Conservation (phyloP, 2,797 vertebrate species). For the Rhinogobio ventralis region DNA sequence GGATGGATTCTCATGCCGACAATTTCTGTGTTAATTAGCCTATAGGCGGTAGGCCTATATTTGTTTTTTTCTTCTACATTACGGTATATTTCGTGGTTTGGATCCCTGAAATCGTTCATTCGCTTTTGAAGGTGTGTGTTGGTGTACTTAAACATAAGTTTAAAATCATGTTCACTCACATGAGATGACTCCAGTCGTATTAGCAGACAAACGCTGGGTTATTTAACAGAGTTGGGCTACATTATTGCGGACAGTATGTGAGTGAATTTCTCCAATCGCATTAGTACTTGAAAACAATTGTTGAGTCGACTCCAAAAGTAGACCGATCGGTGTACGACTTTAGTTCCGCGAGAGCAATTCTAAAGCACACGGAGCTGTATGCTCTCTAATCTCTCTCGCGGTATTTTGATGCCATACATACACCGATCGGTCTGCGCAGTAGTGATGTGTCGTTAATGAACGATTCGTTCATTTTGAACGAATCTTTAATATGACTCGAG, state of each 20-base stretch:
- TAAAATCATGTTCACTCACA: neutral
- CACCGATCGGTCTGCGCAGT: too few species aligned
- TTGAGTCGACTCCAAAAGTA: neutral
- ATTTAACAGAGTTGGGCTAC: neutral
- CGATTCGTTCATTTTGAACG: too few species aligned
- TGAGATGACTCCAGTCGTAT: neutral
- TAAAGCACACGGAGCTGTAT: too few species aligned
- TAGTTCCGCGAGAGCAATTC: too few species aligned
- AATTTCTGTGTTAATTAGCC: neutral
- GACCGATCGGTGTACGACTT: too few species aligned
- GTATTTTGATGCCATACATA: too few species aligned
- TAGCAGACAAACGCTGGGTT: neutral
- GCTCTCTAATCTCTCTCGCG: too few species aligned
- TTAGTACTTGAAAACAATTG: neutral
- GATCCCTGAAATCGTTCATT: neutral
- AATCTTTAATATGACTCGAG: too few species aligned
- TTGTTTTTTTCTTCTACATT: neutral
- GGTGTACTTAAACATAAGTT: neutral
- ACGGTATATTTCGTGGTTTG: neutral
- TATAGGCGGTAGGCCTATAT: too few species aligned
- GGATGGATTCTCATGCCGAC: neutral
- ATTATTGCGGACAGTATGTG: neutral
- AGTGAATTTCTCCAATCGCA: neutral
- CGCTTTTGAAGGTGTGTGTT: neutral
- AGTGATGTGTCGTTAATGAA: too few species aligned